Conservation (phyloP, 1,140 invertebrate species). For the Tetranychus cinnabarinus region DNA sequence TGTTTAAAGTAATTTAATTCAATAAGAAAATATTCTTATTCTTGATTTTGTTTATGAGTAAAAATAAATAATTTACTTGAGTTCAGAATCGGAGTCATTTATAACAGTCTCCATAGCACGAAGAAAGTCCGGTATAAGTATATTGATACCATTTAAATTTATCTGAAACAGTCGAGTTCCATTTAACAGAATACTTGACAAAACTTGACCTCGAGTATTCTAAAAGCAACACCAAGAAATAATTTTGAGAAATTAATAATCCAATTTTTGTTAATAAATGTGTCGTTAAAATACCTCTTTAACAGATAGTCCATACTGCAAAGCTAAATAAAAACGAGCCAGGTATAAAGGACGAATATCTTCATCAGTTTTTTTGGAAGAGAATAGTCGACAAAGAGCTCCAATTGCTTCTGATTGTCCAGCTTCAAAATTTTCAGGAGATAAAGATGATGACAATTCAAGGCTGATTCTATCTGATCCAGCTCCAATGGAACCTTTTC, state of each 20-base stretch:
- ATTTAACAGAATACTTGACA: constrained; percentile 53
- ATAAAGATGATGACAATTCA: constrained; percentile 13
- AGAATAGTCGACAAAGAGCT: constrained; percentile 79
- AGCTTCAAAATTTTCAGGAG: constrained; percentile 28
- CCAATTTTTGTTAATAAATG: not conserved
- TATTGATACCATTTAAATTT: constrained; percentile 74
- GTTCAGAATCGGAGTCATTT: not conserved
- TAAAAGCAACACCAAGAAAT: constrained; percentile 1
- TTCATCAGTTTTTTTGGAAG: constrained; percentile 84
- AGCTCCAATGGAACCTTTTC: not conserved
- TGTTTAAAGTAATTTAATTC: not conserved
- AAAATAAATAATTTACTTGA: constrained; percentile 1
- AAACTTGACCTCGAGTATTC: constrained; percentile 25
- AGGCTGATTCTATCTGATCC: not conserved
- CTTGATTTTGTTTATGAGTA: no score
- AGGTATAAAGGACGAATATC: constrained; percentile 80
- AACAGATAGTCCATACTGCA: constrained; percentile 50
- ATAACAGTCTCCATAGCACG: constrained; percentile 66
- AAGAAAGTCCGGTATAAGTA: constrained; percentile 66
- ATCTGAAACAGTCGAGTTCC: constrained; percentile 54
- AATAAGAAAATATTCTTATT: not conserved
- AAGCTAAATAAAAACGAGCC: constrained; percentile 72
- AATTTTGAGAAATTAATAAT: not conserved
- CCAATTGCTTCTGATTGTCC: constrained; percentile 87
- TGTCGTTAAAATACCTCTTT: constrained; percentile 1